Base-by-base conservation (phyloP, 2,888 invertebrate genomes). In the Cheilosia grossa region DNA sequence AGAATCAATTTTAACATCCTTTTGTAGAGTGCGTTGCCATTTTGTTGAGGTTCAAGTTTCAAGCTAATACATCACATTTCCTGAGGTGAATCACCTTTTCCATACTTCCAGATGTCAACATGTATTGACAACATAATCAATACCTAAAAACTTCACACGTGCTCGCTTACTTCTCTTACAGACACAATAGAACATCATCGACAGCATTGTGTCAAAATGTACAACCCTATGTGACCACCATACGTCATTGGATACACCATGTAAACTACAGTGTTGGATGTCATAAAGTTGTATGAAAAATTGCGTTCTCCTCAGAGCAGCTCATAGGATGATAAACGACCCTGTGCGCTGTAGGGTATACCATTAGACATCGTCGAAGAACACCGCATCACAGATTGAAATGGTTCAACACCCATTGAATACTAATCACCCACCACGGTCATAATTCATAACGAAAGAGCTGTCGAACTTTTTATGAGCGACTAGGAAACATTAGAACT, bases 361-460 rank as follows among this genome's bases (percentile, higher is more conserved):
- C n/a, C 54, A 54, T 54, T 21, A 51, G 51, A 44, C 17, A 7
- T 17, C 17, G n/a, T 6, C n/a, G 17, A 47, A 17, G 17, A 44
- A 24, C 15, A 30, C 54, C 17, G n/a, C 27, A 21, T 17, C 15
- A 42, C 19, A 59, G 15, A 42, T 59, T 59, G n/a, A 21, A 59
- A 42, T 59, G 30, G n/a, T 40, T 59, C 15, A 59, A 24, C 59
- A 59, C 24, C 44, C 56, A 30, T 1, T 56, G 69, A 40, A 69
- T 69, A 69, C 47, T 33, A 69, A 69, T 69, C 33, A 42, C 10
- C 10, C 10, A 21, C 15, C 47, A 17, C 27, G 47, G 40, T 40
- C 61, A 30, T 63, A 63, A 47, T 47, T 27, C 61, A 63, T 44
- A 47, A n/a, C 17, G 10, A 30, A 24, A 15, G 27, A 47, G 17